These are phyloP conservation scores for Lepidotrigona ventralis DNA, from an alignment of 1,140 invertebrate genomes.

Conservation along the genomic window DNA sequence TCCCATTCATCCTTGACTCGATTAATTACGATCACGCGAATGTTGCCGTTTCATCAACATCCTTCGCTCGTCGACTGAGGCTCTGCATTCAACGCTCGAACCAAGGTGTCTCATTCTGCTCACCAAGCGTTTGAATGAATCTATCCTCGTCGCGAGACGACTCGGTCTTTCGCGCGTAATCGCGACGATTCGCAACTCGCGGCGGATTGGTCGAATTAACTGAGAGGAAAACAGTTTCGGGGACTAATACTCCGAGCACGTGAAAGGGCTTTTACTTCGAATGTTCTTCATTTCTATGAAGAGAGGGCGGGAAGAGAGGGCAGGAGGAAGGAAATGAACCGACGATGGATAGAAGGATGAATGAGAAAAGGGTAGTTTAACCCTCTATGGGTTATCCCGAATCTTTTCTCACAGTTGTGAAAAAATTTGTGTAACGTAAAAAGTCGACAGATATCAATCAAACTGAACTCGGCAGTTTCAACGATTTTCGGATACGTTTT, in stretches of 20 bases:
- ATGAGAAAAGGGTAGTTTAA: no score
- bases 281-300: background rate
- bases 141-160: background rate
- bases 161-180: slow-evolving; percentile 1
- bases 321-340: no score
- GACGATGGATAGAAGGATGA: no score
- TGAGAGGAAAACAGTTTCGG: background rate
- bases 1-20: background rate
- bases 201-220: background rate
- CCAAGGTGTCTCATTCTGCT: background rate
- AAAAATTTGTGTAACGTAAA: no score
- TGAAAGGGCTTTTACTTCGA: background rate
- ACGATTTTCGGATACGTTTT: no score
- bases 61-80: background rate
- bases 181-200: background rate
- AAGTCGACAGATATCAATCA: no score
- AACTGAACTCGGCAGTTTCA: no score
- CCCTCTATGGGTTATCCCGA: no score
- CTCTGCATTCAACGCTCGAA: background rate
- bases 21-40: slow-evolving; percentile 23
- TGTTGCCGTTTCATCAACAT: slow-evolving; percentile 5
- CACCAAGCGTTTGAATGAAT: background rate
- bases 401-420: no score
- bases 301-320: background rate
- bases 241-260: background rate